A percentile compares a stretch with the other conserved stretches of the same genome.
phyloP scores from a whole-genome alignment of 1,140 invertebrate genomes.

The Drosophila sp. region DNA sequence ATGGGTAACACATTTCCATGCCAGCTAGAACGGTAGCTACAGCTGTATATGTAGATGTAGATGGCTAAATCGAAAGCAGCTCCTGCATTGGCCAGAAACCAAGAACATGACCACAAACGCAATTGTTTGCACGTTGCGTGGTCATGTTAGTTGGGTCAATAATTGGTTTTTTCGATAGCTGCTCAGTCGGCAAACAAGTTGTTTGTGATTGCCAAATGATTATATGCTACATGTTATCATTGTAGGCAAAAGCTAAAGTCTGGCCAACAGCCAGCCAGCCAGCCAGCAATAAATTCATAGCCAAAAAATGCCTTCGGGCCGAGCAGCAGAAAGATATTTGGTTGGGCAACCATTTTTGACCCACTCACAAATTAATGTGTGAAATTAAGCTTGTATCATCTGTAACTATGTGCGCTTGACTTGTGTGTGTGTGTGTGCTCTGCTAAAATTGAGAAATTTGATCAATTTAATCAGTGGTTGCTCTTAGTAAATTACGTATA shows the following conservation, averaged over 20 bases:
- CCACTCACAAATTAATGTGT: conserved; percentile 40
- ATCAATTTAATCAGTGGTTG: conserved; percentile 46
- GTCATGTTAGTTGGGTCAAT: conserved; percentile 78
- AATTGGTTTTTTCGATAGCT: conserved; percentile 75
- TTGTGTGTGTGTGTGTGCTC: not conserved
- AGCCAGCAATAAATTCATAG: conserved; percentile 30
- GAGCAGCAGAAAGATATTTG: not conserved
- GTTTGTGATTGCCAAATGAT: conserved; percentile 80
- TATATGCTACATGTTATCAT: conserved; percentile 67
- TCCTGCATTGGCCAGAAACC: conserved; percentile 27
- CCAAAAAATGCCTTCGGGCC: conserved; percentile 47
- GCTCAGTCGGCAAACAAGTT: conserved; percentile 64
- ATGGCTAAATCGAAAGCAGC: conserved; percentile 22
- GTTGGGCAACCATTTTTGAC: conserved; percentile 1
- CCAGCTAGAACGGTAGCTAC: not conserved
- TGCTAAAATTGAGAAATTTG: conserved; percentile 53
- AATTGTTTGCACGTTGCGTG: conserved; percentile 81
- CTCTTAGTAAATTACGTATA: conserved; percentile 50
- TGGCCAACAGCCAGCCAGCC: conserved; percentile 49
- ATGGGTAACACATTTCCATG: conserved; percentile 75
- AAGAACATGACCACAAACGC: conserved; percentile 65
- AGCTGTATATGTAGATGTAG: not conserved
- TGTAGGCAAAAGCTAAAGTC: conserved; percentile 34
- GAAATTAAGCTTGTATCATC: conserved; percentile 55
- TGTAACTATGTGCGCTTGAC: not conserved